Percentiles rank a stretch among this genome's conserved stretches.
These are phyloP conservation scores for Macrobrachium rosenbergii DNA, from an alignment of 1,140 invertebrate species.

Conservation along the genomic window DNA sequence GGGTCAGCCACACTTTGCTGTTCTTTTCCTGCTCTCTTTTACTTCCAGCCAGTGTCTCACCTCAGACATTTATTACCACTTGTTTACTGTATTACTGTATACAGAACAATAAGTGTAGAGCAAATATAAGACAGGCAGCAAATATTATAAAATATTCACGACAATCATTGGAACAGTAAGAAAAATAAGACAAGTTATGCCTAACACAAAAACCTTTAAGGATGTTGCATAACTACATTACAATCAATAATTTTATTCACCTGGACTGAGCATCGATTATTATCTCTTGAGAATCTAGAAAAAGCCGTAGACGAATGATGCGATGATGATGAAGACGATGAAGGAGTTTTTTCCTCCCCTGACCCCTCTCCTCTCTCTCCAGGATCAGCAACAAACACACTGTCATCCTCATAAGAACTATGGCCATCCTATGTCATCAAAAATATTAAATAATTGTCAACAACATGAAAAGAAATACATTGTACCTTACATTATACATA, in stretches of 20 bases:
- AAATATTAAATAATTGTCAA: neutral
- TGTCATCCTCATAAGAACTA: conserved; percentile 55
- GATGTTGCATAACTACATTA: neutral
- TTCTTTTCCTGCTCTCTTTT: too few relatives aligned
- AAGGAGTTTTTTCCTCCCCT: conserved; percentile 67
- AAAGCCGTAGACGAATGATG: conserved; percentile 54
- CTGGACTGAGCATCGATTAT: conserved; percentile 91
- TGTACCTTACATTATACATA: too few relatives aligned
- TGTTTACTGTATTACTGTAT: too few relatives aligned
- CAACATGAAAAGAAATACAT: neutral
- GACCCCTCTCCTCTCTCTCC: conserved; percentile 64
- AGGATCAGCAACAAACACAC: conserved; percentile 58
- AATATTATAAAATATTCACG: too few relatives aligned
- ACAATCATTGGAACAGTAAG: too few relatives aligned
- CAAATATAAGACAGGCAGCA: too few relatives aligned
- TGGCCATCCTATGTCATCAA: conserved; percentile 37
- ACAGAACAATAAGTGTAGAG: too few relatives aligned
- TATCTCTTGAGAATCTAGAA: conserved; percentile 72
- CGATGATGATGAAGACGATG: conserved; percentile 61
- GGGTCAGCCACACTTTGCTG: too few relatives aligned
- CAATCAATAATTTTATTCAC: conserved; percentile 19
- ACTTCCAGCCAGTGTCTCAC: too few relatives aligned
- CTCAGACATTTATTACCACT: too few relatives aligned
- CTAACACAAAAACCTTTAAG: too few relatives aligned
- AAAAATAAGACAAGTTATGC: too few relatives aligned